These are phyloP conservation scores for Dipodomys ordii DNA, from an alignment of 2,113 vertebrate species.

Conservation along the genomic window DNA sequence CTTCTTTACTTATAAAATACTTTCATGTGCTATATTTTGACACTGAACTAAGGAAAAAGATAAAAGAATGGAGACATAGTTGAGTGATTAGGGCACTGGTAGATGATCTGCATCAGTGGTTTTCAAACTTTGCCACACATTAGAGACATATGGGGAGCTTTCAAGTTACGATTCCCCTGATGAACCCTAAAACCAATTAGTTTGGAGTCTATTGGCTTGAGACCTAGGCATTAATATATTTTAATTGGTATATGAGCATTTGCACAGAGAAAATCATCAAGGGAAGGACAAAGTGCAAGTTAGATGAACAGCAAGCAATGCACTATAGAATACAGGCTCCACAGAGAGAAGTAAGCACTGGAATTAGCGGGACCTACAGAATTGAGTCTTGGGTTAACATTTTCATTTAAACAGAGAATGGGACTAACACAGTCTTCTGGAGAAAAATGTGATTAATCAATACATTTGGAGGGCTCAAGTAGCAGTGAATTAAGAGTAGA, in stretches of 20 bases:
- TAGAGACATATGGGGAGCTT: not conserved
- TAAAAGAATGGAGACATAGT: not conserved
- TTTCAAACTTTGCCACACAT: conserved; percentile 13
- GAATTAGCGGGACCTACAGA: too few relatives aligned
- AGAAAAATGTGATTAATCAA: not conserved
- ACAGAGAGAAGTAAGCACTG: not conserved
- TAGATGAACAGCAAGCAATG: not conserved
- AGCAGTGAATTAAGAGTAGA: not conserved
- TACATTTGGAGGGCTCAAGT: not conserved
- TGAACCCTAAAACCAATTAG: not conserved
- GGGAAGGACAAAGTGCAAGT: not conserved
- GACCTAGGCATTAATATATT: not conserved
- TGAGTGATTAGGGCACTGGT: not conserved
- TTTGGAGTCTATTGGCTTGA: not conserved
- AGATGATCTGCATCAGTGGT: not conserved
- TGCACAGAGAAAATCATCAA: not conserved
- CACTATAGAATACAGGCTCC: not conserved
- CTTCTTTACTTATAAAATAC: not conserved
- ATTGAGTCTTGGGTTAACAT: not conserved
- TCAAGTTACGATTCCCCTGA: not conserved
- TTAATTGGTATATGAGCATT: not conserved
- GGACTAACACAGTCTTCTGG: not conserved
- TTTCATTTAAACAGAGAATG: not conserved
- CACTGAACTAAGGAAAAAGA: not conserved
- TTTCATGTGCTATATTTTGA: conserved; percentile 1